phyloP scores from a whole-genome alignment of 2,888 invertebrate genomes.

The Esperia sulphurella region DNA sequence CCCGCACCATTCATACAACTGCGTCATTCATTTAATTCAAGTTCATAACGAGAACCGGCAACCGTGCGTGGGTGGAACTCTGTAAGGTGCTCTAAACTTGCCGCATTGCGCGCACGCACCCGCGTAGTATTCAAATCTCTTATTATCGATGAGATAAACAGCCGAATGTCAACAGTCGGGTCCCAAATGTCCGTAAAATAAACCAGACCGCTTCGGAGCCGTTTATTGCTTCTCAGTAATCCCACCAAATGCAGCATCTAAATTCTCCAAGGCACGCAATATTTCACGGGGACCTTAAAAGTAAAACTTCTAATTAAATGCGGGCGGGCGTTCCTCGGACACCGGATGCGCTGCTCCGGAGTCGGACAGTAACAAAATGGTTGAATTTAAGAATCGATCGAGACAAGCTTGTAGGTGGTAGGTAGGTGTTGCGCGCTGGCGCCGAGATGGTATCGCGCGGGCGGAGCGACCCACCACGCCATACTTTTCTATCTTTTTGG shows the following conservation, averaged over 20 bases:
- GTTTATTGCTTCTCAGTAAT: slow-evolving; percentile 66
- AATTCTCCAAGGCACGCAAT: slow-evolving; percentile 60
- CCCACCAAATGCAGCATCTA: slow-evolving; percentile 39
- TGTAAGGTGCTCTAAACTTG: slow-evolving; percentile 8
- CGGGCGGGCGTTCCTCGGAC: slow-evolving; percentile 46
- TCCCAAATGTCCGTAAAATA: slow-evolving; percentile 53
- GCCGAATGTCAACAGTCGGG: slow-evolving; percentile 30
- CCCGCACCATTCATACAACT: slow-evolving; percentile 74
- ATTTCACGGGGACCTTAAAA: slow-evolving; percentile 63
- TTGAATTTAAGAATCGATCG: slow-evolving; percentile 42
- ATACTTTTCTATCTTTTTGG: slow-evolving; percentile 77
- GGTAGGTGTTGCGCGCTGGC: slow-evolving; percentile 31
- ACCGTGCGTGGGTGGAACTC: slow-evolving; percentile 50
- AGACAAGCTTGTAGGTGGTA: slow-evolving; percentile 23
- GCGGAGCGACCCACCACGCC: slow-evolving; percentile 40
- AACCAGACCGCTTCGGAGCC: slow-evolving; percentile 50
- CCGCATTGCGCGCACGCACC: slow-evolving; percentile 34
- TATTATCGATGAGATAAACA: slow-evolving; percentile 47
- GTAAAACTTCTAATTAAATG: slow-evolving; percentile 65
- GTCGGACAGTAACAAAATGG: slow-evolving; percentile 12
- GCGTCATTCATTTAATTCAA: slow-evolving; percentile 76
- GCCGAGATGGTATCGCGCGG: slow-evolving; percentile 58
- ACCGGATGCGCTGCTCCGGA: slow-evolving; percentile 41
- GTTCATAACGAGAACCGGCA: slow-evolving; percentile 62
- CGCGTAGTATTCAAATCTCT: slow-evolving; percentile 42